Percentiles rank a stretch among this genome's conserved stretches.
Conservation (phyloP, 2,797 vertebrate species). For the Cynopterus sphinx region DNA sequence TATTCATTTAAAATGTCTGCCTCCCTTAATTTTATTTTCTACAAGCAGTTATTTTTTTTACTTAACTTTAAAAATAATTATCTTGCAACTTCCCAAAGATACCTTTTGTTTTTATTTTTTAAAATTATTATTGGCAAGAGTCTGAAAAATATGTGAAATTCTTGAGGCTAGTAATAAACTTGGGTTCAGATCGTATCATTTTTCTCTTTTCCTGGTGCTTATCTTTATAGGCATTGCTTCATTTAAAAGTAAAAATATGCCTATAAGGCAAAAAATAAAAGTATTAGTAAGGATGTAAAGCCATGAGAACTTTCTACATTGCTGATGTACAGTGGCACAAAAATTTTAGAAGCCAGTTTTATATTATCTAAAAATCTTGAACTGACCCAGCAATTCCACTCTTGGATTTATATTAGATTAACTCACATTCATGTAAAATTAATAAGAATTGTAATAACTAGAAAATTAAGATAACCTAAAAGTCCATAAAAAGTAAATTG, state of each 20-base stretch:
- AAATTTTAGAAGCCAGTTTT: background rate
- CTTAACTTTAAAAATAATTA: background rate
- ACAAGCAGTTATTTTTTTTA: background rate
- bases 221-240: background rate
- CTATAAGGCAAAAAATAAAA: background rate
- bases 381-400: background rate
- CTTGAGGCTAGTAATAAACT: conserved; percentile 3
- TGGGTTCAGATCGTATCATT: background rate
- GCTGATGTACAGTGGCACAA: background rate
- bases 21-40: conserved; percentile 20
- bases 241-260: background rate
- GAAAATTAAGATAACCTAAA: background rate
- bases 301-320: background rate
- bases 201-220: background rate
- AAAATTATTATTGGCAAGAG: conserved; percentile 11
- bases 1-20: background rate
- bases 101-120: background rate
- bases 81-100: background rate
- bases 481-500: background rate
- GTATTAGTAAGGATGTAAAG: background rate
- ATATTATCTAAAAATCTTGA: background rate
- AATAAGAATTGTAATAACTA: background rate
- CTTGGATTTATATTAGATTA: background rate
- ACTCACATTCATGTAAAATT: background rate
- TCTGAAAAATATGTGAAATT: background rate